These are phyloP conservation scores for Drosophila sordidapex DNA, from an alignment of 2,888 invertebrate genomes.

Conservation along the genomic window DNA sequence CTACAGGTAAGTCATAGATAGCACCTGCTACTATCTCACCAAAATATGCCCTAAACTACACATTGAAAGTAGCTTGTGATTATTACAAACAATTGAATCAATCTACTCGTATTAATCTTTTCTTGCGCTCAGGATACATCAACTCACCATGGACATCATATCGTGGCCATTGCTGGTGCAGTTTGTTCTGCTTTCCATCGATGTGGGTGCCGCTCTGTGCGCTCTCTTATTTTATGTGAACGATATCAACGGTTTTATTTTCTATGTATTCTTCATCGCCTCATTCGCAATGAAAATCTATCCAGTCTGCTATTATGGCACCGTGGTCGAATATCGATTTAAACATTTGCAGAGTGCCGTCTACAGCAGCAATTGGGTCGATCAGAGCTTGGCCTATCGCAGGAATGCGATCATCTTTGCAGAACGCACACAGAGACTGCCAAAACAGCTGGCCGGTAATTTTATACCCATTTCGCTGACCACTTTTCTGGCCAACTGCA, in stretches of 20 bases:
- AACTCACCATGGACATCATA: conserved; percentile 38
- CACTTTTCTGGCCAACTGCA: conserved; percentile 64
- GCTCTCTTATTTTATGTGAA: conserved; percentile 52
- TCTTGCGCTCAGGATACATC: conserved; percentile 36
- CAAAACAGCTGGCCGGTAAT: conserved; percentile 49
- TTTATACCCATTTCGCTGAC: conserved; percentile 60
- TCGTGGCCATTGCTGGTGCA: conserved; percentile 61
- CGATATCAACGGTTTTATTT: conserved; percentile 25
- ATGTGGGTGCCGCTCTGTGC: conserved; percentile 44
- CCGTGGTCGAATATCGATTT: conserved; percentile 37
- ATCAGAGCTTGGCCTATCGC: conserved; percentile 49
- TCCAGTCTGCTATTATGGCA: conserved; percentile 61
- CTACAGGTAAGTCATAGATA: conserved; percentile 40
- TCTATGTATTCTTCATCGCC: conserved; percentile 27
- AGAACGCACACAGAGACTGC: conserved; percentile 43
- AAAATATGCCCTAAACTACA: background rate
- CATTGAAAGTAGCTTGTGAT: background rate
- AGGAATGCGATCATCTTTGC: conserved; percentile 42
- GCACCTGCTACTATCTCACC: background rate
- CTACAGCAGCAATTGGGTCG: conserved; percentile 63
- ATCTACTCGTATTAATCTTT: background rate
- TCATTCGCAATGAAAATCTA: conserved; percentile 47
- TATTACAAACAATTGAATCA: background rate
- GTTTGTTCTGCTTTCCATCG: conserved; percentile 52
- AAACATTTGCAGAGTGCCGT: conserved; percentile 42